Conservation (phyloP, 1,140 invertebrate genomes). For the Spodoptera frugiperda region DNA sequence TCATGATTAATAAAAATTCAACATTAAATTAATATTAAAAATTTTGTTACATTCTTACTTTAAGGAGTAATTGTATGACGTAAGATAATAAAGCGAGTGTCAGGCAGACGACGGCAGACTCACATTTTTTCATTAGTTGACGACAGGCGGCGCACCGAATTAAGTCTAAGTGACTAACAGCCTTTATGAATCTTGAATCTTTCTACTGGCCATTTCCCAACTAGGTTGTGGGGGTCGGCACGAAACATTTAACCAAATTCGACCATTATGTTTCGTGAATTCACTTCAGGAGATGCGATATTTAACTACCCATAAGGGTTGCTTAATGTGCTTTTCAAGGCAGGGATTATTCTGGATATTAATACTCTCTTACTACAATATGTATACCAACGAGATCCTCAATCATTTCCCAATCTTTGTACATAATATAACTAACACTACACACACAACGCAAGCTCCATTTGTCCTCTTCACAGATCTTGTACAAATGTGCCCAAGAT, state of each 20-base stretch:
- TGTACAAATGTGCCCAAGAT: conserved; percentile 1
- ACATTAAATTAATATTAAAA: conserved; percentile 1
- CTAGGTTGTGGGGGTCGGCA: no score
- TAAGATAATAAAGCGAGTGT: conserved; percentile 51
- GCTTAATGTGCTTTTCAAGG: no score
- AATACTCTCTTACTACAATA: no score
- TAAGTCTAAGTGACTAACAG: conserved; percentile 31
- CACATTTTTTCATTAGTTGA: conserved; percentile 56
- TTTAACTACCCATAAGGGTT: no score
- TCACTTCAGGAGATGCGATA: no score
- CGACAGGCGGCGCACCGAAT: conserved; percentile 42
- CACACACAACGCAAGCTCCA: not conserved
- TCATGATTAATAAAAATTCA: not conserved
- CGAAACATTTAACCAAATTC: no score
- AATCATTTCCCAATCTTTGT: not conserved
- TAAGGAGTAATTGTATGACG: conserved; percentile 49
- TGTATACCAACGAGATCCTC: no score
- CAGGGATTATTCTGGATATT: no score
- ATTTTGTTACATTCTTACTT: conserved; percentile 36
- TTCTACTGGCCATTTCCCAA: no score
- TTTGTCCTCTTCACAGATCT: not conserved
- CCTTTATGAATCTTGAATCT: conserved; percentile 6
- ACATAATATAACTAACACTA: conserved; percentile 1
- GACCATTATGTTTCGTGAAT: no score
- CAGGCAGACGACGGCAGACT: conserved; percentile 37